A percentile compares a stretch with the other conserved stretches of the same genome.
These are phyloP conservation scores for Empidonax traillii DNA, from an alignment of 2,113 vertebrate species.

Conservation along the genomic window DNA sequence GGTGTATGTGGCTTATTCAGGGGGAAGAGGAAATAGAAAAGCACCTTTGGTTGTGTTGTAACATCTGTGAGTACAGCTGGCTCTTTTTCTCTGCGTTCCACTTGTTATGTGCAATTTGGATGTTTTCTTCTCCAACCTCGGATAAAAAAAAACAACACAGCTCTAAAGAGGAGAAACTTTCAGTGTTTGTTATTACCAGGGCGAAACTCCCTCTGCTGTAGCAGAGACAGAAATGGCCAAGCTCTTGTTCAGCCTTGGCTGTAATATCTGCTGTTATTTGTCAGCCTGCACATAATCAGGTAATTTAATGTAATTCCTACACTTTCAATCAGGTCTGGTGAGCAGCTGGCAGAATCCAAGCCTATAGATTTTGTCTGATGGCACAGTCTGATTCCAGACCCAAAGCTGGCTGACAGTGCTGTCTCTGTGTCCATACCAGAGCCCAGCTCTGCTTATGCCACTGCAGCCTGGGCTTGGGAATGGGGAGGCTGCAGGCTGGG, in stretches of 20 bases:
- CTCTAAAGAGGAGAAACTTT: neutral
- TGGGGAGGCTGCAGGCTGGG: neutral
- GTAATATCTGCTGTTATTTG: constrained; percentile 33
- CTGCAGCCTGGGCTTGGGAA: accelerated
- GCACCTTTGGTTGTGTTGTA: constrained; percentile 27
- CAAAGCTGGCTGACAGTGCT: accelerated
- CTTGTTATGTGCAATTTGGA: constrained; percentile 43
- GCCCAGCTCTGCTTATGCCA: neutral
- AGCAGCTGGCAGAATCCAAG: constrained; percentile 46
- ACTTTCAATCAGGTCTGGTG: constrained; percentile 35
- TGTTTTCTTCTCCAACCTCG: constrained; percentile 24
- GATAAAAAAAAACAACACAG: neutral
- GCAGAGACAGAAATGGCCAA: neutral
- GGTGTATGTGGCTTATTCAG: neutral
- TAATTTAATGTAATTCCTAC: constrained; percentile 56
- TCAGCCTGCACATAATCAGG: constrained; percentile 45
- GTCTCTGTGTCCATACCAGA: accelerated
- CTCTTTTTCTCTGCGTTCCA: neutral
- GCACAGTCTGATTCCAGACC: neutral
- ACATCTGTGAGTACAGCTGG: constrained; percentile 56
- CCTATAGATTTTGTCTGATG: neutral
- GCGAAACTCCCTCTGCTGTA: neutral
- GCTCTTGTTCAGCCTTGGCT: neutral
- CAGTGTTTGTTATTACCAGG: neutral
- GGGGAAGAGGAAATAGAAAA: constrained; percentile 15